Evolutionary conservation across 1,140 invertebrate genomes (phyloP).

Genomic region (Diachasmimorpha longicaudata): DNA sequence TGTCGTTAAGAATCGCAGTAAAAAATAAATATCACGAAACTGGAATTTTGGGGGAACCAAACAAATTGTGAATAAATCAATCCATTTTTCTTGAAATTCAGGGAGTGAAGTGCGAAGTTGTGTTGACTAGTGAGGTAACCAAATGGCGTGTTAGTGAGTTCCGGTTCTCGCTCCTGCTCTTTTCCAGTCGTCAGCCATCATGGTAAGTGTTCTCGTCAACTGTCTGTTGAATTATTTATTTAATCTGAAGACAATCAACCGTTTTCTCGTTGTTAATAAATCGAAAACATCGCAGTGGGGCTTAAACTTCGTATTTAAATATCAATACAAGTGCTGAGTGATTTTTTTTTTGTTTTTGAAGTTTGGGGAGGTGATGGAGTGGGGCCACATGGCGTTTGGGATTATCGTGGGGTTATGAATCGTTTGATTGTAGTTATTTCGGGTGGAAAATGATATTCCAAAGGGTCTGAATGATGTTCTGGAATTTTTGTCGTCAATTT

Average conservation of each 20-base stretch:
- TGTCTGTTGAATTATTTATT: background rate
- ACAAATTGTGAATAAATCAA: too few species aligned
- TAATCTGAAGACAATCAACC: background rate
- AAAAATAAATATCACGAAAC: too few species aligned
- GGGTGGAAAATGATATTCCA: too few species aligned
- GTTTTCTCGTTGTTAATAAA: background rate
- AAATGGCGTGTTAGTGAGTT: conserved; percentile 32
- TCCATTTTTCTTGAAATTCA: background rate
- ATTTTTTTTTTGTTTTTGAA: background rate
- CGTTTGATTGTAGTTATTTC: too few species aligned
- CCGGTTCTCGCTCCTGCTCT: conserved; percentile 33
- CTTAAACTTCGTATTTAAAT: background rate
- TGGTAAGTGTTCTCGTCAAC: conserved; percentile 41
- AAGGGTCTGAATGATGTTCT: too few species aligned
- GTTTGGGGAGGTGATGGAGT: background rate
- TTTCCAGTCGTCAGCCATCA: conserved; percentile 40
- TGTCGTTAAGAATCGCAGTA: too few species aligned
- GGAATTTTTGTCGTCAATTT: too few species aligned
- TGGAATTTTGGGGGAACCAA: too few species aligned
- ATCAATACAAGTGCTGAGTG: background rate
- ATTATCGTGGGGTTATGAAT: too few species aligned
- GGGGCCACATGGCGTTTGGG: background rate
- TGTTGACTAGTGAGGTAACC: conserved; percentile 5
- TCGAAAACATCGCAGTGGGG: background rate
- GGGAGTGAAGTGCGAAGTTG: background rate